These are phyloP conservation scores for Streblospio benedicti DNA, from an alignment of 1,140 invertebrate genomes.

Conservation along the genomic window DNA sequence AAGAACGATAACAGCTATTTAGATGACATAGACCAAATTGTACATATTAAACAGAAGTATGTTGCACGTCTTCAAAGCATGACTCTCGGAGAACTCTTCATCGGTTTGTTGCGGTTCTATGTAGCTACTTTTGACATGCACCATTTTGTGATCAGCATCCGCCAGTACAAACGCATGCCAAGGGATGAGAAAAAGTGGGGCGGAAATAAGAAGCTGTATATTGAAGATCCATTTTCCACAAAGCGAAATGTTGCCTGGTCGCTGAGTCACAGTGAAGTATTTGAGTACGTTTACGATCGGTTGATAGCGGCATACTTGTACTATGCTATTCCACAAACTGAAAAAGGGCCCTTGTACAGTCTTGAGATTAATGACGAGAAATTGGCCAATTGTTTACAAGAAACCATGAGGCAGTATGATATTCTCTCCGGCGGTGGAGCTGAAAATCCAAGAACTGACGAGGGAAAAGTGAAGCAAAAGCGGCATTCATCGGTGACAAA, in stretches of 20 bases:
- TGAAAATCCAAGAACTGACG: too few species aligned
- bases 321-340: constrained; percentile 46
- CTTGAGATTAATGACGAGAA: too few species aligned
- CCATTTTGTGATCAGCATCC: constrained; percentile 45
- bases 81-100: constrained; percentile 47
- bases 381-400: too few species aligned
- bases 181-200: constrained; percentile 41
- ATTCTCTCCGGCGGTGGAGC: too few species aligned
- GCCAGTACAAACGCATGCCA: constrained; percentile 28
- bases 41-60: too few species aligned
- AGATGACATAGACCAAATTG: too few species aligned
- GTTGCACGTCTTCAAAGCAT: too few species aligned
- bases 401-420: too few species aligned
- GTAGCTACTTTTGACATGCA: constrained; percentile 42
- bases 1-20: too few species aligned
- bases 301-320: constrained; percentile 47
- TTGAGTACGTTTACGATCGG: constrained; percentile 48
- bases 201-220: constrained; percentile 32
- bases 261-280: constrained; percentile 43
- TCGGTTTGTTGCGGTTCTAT: constrained; percentile 48
- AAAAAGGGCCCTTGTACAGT: constrained; percentile 31
- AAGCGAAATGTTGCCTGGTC: constrained; percentile 49
- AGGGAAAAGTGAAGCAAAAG: too few species aligned
- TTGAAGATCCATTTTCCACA: constrained; percentile 48
- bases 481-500: too few species aligned